These are phyloP conservation scores for Cydia fagiglandana DNA, from an alignment of 1,140 invertebrate species.

Conservation along the genomic window DNA sequence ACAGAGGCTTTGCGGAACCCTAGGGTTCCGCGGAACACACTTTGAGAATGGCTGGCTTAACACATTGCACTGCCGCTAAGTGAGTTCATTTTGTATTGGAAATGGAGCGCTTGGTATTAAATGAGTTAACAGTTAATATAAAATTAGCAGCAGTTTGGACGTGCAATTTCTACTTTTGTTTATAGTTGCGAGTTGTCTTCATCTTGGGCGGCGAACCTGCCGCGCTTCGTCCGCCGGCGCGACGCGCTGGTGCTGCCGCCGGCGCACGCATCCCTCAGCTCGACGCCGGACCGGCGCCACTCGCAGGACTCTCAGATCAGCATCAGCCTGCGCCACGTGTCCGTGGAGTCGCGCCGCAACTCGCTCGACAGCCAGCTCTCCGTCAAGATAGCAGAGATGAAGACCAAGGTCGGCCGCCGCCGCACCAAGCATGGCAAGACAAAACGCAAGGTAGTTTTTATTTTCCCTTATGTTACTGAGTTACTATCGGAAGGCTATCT, in stretches of 20 bases:
- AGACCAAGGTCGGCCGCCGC: conserved; percentile 83
- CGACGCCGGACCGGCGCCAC: conserved; percentile 73
- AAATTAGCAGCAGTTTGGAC: background rate
- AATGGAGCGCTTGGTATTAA: too few species aligned
- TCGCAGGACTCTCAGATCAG: conserved; percentile 89
- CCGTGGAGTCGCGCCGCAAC: conserved; percentile 89
- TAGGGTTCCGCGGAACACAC: too few species aligned
- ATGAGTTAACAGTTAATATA: too few species aligned
- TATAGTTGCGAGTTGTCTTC: conserved; percentile 81
- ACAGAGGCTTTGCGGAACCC: too few species aligned
- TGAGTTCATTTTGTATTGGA: too few species aligned
- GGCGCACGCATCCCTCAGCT: conserved; percentile 79
- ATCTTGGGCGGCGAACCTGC: conserved; percentile 93
- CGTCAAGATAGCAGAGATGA: conserved; percentile 89
- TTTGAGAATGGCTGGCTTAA: too few species aligned
- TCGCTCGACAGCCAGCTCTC: conserved; percentile 92
- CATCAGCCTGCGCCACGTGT: conserved; percentile 87
- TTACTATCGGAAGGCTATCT: too few species aligned
- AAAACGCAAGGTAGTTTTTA: conserved; percentile 51
- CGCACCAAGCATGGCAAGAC: conserved; percentile 70
- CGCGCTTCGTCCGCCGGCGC: conserved; percentile 89
- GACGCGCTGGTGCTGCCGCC: conserved; percentile 85
- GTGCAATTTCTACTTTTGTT: background rate
- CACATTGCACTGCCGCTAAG: too few species aligned
- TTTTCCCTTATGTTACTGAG: background rate